Percentiles rank a stretch among this genome's conserved stretches.
Conservation (phyloP, 2,113 vertebrate genomes). For the Nesoenas mayeri region DNA sequence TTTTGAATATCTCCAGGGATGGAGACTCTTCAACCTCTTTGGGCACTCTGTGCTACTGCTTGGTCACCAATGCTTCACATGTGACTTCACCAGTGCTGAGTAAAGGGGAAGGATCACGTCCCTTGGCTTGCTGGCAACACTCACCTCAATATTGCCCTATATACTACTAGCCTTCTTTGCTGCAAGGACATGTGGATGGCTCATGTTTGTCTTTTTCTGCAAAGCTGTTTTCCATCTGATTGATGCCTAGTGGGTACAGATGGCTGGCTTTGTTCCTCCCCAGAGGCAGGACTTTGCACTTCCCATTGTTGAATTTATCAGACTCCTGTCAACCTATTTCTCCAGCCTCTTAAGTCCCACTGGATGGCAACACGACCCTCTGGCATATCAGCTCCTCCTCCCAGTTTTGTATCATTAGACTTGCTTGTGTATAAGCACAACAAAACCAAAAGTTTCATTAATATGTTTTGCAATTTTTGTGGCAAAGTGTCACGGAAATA, state of each 20-base stretch:
- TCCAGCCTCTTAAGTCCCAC: no score
- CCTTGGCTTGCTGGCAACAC: background rate
- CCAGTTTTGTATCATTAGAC: no score
- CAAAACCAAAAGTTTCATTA: background rate
- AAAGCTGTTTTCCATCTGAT: background rate
- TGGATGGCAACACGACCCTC: no score
- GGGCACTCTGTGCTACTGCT: background rate
- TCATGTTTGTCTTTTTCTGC: background rate
- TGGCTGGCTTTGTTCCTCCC: background rate
- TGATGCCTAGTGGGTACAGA: background rate
- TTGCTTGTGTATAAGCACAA: background rate
- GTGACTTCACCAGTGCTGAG: background rate
- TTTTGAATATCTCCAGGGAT: background rate
- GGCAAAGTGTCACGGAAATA: background rate
- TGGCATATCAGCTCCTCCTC: no score
- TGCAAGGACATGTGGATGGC: background rate
- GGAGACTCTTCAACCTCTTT: background rate
- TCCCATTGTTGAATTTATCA: no score
- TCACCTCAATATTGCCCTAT: background rate
- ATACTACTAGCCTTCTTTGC: background rate
- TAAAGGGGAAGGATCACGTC: no score
- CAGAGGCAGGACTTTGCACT: background rate
- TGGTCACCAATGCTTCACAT: background rate
- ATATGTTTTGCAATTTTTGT: background rate
- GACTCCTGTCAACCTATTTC: no score